Percentiles rank a stretch among this genome's conserved stretches.
Conservation (phyloP, 2,113 vertebrate genomes). For the Raja brachyura region DNA sequence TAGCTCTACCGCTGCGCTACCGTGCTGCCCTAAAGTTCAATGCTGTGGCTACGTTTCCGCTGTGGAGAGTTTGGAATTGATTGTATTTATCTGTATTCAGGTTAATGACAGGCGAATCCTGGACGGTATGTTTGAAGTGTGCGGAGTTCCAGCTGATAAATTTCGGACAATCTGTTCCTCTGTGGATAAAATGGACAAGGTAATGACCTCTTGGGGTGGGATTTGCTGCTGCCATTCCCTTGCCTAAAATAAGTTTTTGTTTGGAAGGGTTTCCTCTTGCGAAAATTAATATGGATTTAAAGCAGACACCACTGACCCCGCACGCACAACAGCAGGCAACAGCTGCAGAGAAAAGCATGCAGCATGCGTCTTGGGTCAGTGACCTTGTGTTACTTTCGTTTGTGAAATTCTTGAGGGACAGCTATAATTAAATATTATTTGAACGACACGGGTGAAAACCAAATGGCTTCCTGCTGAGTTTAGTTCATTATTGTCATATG, state of each 20-base stretch:
- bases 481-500: too few species aligned
- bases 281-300: background rate
- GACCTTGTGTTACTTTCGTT: too few species aligned
- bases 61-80: background rate
- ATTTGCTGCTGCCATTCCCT: background rate
- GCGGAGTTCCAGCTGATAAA: constrained; percentile 84
- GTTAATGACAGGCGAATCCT: constrained; percentile 90
- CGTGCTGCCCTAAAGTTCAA: too few species aligned
- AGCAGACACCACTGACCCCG: too few species aligned
- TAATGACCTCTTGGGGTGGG: constrained; percentile 45
- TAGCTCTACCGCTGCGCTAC: too few species aligned
- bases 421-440: too few species aligned
- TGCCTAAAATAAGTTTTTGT: constrained; percentile 25
- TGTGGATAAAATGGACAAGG: constrained; percentile 96
- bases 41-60: background rate
- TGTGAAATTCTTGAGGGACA: too few species aligned
- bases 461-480: too few species aligned
- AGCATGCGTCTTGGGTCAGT: too few species aligned
- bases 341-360: too few species aligned
- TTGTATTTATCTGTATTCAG: constrained; percentile 49
- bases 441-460: too few species aligned
- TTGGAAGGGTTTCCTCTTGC: background rate
- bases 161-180: constrained; percentile 90
- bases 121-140: constrained; percentile 87
- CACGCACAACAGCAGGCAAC: too few species aligned